A percentile compares a stretch with the other conserved stretches of the same genome.
Conservation (phyloP, 1,140 invertebrate genomes). For the Drosophila truncata region DNA sequence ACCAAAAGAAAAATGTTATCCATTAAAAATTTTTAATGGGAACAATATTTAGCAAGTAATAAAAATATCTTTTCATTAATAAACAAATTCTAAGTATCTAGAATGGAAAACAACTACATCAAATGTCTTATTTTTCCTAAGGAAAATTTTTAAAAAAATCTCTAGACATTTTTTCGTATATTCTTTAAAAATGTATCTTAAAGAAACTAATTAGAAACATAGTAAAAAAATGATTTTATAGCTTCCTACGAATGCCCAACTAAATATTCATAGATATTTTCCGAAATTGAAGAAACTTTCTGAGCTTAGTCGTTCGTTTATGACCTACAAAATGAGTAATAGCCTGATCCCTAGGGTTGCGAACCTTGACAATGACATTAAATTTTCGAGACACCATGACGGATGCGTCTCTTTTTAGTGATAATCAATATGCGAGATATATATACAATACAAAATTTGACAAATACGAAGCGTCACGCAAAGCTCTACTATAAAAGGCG, state of each 20-base stretch:
- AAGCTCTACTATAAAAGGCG: slow-evolving; percentile 57
- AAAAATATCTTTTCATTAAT: background rate
- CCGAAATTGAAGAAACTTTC: background rate
- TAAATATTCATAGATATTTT: background rate
- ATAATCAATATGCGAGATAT: slow-evolving; percentile 47
- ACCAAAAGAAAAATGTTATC: too few relatives aligned
- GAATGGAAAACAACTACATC: too few relatives aligned
- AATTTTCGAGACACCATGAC: slow-evolving; percentile 17
- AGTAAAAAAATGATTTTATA: background rate
- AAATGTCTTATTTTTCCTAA: too few relatives aligned
- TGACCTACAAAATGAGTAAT: slow-evolving; percentile 16
- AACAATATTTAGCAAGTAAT: too few relatives aligned
- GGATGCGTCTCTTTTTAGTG: slow-evolving; percentile 31
- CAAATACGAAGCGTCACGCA: slow-evolving; percentile 31
- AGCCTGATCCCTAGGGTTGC: slow-evolving; percentile 16
- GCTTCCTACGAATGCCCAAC: background rate
- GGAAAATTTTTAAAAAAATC: background rate
- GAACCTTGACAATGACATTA: slow-evolving; percentile 38
- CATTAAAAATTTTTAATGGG: too few relatives aligned
- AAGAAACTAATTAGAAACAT: background rate
- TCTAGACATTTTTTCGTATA: background rate
- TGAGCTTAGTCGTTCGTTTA: background rate
- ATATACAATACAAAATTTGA: slow-evolving; percentile 16
- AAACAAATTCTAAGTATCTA: background rate
- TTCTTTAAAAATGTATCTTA: background rate